phyloP scores from a whole-genome alignment of 2,797 vertebrate genomes.

The Pseudopleuronectes americanus region DNA sequence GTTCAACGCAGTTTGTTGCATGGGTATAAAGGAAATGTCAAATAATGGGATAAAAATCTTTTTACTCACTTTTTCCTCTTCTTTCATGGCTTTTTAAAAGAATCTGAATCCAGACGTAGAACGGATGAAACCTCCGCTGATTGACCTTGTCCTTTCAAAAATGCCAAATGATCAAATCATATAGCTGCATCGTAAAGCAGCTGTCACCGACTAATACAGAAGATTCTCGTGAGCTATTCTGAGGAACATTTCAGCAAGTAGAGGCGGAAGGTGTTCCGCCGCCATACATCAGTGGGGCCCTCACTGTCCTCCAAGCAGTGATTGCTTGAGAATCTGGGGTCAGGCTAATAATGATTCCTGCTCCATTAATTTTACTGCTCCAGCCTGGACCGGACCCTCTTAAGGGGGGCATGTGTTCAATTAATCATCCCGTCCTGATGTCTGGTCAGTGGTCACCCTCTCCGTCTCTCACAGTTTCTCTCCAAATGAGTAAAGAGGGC shows the following conservation, averaged over 20 bases:
- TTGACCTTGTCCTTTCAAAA: constrained; percentile 48
- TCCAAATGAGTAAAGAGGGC: constrained; percentile 62
- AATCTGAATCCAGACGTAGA: constrained; percentile 34
- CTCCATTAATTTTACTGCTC: constrained; percentile 70
- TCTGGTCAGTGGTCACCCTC: constrained; percentile 65
- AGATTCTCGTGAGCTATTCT: constrained; percentile 45
- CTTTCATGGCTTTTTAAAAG: constrained; percentile 28
- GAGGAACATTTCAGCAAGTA: constrained; percentile 47
- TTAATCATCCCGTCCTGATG: constrained; percentile 69
- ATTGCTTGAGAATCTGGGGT: constrained; percentile 64
- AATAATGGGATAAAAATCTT: constrained; percentile 16
- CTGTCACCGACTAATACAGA: constrained; percentile 32
- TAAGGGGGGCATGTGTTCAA: constrained; percentile 67
- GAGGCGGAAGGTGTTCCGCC: constrained; percentile 42
- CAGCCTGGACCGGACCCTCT: constrained; percentile 61
- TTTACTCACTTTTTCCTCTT: not conserved
- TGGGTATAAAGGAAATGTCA: constrained; percentile 43
- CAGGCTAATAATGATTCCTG: constrained; percentile 73
- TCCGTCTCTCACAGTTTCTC: constrained; percentile 63
- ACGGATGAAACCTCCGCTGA: constrained; percentile 8
- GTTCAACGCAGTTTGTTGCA: constrained; percentile 26
- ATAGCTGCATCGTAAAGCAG: constrained; percentile 32
- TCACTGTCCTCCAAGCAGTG: constrained; percentile 57
- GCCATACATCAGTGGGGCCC: constrained; percentile 49
- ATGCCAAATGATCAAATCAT: constrained; percentile 51